phyloP scores from a whole-genome alignment of 2,888 invertebrate species.

The Lutraria lutraria region DNA sequence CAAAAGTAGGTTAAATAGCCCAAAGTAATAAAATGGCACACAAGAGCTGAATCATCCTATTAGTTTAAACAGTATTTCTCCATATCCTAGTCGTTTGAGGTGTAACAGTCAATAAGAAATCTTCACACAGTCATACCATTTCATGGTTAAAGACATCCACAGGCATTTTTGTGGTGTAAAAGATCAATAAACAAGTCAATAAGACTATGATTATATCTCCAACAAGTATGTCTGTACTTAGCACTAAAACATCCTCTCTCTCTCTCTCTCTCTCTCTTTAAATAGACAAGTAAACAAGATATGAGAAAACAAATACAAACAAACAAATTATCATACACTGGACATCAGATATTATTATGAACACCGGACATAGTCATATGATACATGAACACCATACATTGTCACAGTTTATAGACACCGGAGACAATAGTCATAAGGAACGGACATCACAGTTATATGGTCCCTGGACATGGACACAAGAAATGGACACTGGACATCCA shows the following conservation, averaged over 20 bases:
- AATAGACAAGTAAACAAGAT: neutral
- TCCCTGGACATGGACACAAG: too few species aligned
- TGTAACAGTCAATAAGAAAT: constrained; percentile 4
- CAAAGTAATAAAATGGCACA: constrained; percentile 15
- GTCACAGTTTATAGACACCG: too few species aligned
- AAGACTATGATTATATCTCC: neutral
- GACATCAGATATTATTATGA: too few species aligned
- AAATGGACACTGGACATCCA: too few species aligned
- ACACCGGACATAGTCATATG: too few species aligned
- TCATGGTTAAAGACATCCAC: neutral
- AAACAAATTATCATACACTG: neutral
- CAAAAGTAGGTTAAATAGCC: constrained; percentile 1
- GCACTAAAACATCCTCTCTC: neutral
- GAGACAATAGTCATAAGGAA: too few species aligned
- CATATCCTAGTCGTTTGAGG: constrained; percentile 9
- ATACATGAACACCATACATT: too few species aligned
- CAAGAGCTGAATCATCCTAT: constrained; percentile 23
- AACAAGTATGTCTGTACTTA: neutral
- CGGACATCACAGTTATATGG: too few species aligned
- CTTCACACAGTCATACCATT: neutral
- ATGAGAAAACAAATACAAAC: neutral
- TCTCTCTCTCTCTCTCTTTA: too few species aligned
- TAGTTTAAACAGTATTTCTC: neutral
- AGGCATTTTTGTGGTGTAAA: constrained; percentile 18
- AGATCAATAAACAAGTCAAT: constrained; percentile 23